Base-by-base conservation (phyloP, 2,888 invertebrate genomes). In the Aphidius colemani region DNA sequence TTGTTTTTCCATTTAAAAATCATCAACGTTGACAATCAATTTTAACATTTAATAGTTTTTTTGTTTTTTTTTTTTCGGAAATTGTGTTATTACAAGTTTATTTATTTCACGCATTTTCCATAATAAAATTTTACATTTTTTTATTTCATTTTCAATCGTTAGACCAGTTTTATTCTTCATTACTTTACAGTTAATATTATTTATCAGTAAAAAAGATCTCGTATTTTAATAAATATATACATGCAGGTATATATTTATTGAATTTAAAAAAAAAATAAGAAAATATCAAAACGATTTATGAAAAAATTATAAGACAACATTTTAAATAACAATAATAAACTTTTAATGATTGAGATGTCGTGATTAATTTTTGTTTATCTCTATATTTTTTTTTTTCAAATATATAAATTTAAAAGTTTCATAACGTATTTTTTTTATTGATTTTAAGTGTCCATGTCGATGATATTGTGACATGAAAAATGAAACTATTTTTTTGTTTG, bases 11-110 rank as follows among this genome's bases (percentile, higher is more conserved):
- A 58, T 61, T 68, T 60, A 66, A 69, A 70, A 70, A 71, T 65
- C 70, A 71, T 70, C 71, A 68, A 66, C 67, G 66, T 68, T 67
- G 61, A 67, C 68, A 69, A 70, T 71, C 65, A 69, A 68, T 64
- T 59, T 63, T 59, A 67, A 69, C 66, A 65, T 57, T 57, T 39
- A 46, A 57, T 40, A 57, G 45, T 57, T 57, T 56, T 63, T 60
- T 48, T 44, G 43, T 66, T 63, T 72, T 71, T 71, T 69, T 59
- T 64, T 69, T 65, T 69, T 59, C 64, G 39, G 46, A 43, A 7
- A n/a, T 11, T 30, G 53, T 8, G 3, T 7, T 8, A 46, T 45
- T 10, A 55, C n/a, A 57, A 13, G 63, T 53, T 51, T 61, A 44
- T 56, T 59, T 63, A 59, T 63, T 53, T 58, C 61, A 66, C 66